Conservation (phyloP, 1,140 invertebrate species). For the Drosophila teissieri region DNA sequence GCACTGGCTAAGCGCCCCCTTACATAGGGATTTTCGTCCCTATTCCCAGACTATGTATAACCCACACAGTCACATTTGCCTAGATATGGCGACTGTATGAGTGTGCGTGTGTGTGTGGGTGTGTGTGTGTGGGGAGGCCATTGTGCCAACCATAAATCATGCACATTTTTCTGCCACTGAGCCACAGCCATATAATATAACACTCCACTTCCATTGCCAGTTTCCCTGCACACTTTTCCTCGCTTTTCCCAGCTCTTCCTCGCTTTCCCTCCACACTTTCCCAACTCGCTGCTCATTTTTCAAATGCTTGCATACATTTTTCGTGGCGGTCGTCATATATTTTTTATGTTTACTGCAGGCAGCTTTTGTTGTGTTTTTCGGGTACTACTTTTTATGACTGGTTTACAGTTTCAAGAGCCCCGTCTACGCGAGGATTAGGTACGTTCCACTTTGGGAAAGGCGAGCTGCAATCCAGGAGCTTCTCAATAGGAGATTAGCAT, state of each 20-base stretch:
- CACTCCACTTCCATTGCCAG: conserved; percentile 22
- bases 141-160: conserved; percentile 77
- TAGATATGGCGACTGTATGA: conserved; percentile 16
- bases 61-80: conserved; percentile 20
- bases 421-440: conserved; percentile 61
- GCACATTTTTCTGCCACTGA: conserved; percentile 80
- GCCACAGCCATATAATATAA: conserved; percentile 75
- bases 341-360: conserved; percentile 77
- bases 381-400: conserved; percentile 76
- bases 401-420: conserved; percentile 69
- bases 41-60: conserved; percentile 13
- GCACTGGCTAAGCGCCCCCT: conserved; percentile 48
- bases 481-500: background rate
- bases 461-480: background rate
- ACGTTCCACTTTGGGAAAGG: background rate
- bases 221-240: conserved; percentile 1
- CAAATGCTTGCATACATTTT: conserved; percentile 69
- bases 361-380: conserved; percentile 64
- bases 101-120: background rate
- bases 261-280: background rate
- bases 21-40: conserved; percentile 3
- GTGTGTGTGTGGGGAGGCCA: conserved; percentile 26
- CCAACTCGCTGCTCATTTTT: conserved; percentile 61
- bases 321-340: conserved; percentile 66
- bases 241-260: conserved; percentile 2